Percentiles rank a stretch among this genome's conserved stretches.
Conservation (phyloP, 1,140 invertebrate species). For the Microplitis demolitor region DNA sequence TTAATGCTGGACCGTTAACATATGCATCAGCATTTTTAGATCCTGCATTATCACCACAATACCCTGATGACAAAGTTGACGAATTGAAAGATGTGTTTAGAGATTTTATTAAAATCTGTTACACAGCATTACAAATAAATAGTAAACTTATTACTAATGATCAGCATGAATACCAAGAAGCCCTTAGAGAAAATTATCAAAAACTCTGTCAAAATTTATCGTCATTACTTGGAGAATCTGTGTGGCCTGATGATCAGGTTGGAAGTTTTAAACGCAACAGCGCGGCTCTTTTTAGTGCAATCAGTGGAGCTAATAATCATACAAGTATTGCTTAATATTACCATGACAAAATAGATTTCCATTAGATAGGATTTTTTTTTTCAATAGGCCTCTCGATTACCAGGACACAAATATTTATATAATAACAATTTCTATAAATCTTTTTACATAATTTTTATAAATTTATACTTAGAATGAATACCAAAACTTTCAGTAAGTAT, state of each 20-base stretch:
- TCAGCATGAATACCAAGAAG: conserved; percentile 88
- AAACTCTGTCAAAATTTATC: conserved; percentile 82
- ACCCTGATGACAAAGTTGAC: conserved; percentile 81
- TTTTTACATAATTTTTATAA: neutral
- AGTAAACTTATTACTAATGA: conserved; percentile 82
- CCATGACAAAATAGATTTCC: neutral
- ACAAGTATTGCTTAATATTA: conserved; percentile 67
- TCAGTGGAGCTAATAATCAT: conserved; percentile 70
- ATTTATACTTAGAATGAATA: neutral
- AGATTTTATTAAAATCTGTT: conserved; percentile 86
- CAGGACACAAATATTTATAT: neutral
- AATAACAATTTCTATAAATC: neutral
- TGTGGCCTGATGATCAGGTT: conserved; percentile 70
- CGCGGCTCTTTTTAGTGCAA: conserved; percentile 70
- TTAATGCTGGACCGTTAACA: conserved; percentile 92
- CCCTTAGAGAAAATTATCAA: conserved; percentile 81
- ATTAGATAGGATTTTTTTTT: neutral
- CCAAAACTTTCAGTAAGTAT: neutral
- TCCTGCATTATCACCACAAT: conserved; percentile 68
- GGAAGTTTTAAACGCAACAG: conserved; percentile 69
- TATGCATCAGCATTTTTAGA: conserved; percentile 91
- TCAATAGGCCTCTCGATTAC: neutral
- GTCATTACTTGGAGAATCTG: conserved; percentile 70
- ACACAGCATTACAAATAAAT: conserved; percentile 85
- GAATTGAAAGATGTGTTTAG: conserved; percentile 82